Evolutionary conservation across 2,113 vertebrate genomes (phyloP).

Genomic region (Spilogale gracilis): DNA sequence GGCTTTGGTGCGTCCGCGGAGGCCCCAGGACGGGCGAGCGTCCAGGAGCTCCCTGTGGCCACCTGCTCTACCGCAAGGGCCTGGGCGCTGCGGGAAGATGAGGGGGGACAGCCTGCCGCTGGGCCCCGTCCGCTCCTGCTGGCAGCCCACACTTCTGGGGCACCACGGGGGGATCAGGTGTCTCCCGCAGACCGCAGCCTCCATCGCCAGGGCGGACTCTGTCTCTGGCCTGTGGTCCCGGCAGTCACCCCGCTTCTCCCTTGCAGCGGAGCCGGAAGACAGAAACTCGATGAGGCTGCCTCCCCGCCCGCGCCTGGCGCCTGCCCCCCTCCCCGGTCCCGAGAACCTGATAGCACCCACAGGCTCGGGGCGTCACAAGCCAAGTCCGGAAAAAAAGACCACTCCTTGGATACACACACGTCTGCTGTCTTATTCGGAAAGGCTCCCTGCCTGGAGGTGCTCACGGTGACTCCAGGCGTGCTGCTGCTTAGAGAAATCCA

Average conservation of each 20-base stretch:
- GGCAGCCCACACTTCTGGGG: background rate
- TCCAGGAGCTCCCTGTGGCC: background rate
- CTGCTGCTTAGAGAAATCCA: background rate
- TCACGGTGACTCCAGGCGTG: background rate
- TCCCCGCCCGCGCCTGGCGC: background rate
- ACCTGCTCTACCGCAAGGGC: background rate
- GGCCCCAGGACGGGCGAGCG: fast-evolving
- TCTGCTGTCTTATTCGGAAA: background rate
- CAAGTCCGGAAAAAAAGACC: background rate
- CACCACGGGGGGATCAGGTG: background rate
- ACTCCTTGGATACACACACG: no score
- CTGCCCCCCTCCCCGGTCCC: background rate
- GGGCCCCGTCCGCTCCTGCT: background rate
- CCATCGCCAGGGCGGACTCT: background rate
- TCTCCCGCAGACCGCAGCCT: background rate
- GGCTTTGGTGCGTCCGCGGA: fast-evolving
- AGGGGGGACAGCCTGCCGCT: background rate
- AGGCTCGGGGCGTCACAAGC: background rate
- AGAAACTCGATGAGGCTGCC: background rate
- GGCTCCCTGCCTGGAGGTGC: background rate
- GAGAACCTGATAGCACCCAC: background rate
- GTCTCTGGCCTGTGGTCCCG: background rate
- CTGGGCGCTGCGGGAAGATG: background rate
- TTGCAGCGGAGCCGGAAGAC: background rate
- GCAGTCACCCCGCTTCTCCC: background rate